Base-by-base conservation (phyloP, 2,113 vertebrate genomes). In the Daboia siamensis region DNA sequence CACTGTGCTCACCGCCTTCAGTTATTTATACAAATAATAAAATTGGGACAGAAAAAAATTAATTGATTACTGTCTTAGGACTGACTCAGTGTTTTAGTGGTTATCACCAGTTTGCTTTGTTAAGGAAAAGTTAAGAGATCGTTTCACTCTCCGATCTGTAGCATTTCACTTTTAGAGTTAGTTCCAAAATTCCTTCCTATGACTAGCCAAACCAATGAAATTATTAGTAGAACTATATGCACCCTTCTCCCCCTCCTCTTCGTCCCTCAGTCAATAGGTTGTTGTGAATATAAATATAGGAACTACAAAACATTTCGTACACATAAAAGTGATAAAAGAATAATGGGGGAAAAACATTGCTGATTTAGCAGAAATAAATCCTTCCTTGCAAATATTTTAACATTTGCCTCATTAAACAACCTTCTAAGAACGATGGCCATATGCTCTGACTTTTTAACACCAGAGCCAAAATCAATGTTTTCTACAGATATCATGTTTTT, bases 381-480 rank as follows among this genome's bases (percentile, higher is more conserved):
- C 0, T 0, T 54, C 0, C 64, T 4, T 23, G 1, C 4, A 4
- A 51, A 10, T 90, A 46, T 90, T 39, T n/a, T 51, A 91, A 46
- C 4, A 10, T 1, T 48, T 56, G 52, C 33, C 87, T 74, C 5
- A 5, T 51, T 90, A 57, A 0, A 0, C 4, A 86, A 1, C 0
- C 15, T 87, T 93, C 44, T 89, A 1, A 1, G 10, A 54, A 90
- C 21, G 3, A 52, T 91, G 17, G 3, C 24, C 1, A 44, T 52
- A 55, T 64, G 39, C 2, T 1, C 69, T 11, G 39, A 20, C 33
- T 69, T 93, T 93, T 4, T 3, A 88, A 9, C 23, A 61, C 20
- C 39, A 15, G 6, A 91, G 74, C 90, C 93, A 87, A 90, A 69
- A 3, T 85, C 1, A 44, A 64, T 52, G 52, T 44, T 0, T 2